phyloP scores from a whole-genome alignment of 1,140 invertebrate genomes.

The Oryzaephilus surinamensis region DNA sequence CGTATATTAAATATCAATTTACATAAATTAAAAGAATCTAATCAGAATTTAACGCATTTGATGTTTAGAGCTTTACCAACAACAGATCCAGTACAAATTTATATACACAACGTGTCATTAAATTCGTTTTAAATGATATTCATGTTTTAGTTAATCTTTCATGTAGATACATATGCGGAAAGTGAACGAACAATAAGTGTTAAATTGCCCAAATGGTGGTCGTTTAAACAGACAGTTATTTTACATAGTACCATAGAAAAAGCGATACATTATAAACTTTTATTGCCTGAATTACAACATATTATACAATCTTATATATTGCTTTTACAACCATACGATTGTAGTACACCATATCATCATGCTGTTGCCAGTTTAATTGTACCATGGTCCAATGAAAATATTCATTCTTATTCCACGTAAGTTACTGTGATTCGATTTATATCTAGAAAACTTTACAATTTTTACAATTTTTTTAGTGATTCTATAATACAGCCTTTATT shows the following conservation, averaged over 20 bases:
- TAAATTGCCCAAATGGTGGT: constrained; percentile 40
- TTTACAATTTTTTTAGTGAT: constrained; percentile 34
- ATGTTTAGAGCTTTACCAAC: constrained; percentile 54
- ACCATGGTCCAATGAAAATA: constrained; percentile 52
- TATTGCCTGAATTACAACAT: constrained; percentile 43
- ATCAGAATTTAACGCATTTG: constrained; percentile 56
- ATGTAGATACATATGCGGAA: constrained; percentile 52
- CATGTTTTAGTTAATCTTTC: constrained; percentile 44
- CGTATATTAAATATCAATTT: constrained; percentile 52
- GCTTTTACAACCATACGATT: constrained; percentile 42
- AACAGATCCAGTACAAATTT: constrained; percentile 43
- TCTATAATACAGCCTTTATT: constrained; percentile 37
- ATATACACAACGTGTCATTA: background rate
- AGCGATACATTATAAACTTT: constrained; percentile 47
- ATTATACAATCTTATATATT: constrained; percentile 50
- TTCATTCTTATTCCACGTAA: constrained; percentile 49
- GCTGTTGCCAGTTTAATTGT: constrained; percentile 49
- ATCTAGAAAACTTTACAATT: background rate
- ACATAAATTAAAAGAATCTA: constrained; percentile 42
- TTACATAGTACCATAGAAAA: constrained; percentile 42
- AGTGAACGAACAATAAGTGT: constrained; percentile 44
- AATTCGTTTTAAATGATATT: background rate
- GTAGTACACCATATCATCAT: constrained; percentile 39
- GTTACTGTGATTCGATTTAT: constrained; percentile 17
- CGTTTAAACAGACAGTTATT: constrained; percentile 27